Conservation (phyloP, 2,888 invertebrate genomes). For the Eupithecia exiguata region DNA sequence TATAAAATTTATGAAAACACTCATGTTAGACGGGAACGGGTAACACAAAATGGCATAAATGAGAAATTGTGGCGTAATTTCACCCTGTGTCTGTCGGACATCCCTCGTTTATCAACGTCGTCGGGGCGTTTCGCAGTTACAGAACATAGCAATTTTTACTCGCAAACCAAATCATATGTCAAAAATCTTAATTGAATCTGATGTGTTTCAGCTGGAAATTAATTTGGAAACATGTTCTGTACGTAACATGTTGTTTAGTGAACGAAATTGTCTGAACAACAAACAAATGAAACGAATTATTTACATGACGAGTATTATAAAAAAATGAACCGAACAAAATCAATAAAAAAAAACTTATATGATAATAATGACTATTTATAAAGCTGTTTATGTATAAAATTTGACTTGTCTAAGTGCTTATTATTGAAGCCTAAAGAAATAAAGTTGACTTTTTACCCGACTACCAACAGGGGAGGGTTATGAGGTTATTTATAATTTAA, state of each 20-base stretch:
- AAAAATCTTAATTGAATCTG: slow-evolving; percentile 38
- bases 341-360: too few species aligned
- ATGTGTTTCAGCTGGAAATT: slow-evolving; percentile 25
- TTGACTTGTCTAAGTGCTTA: too few species aligned
- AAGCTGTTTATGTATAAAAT: too few species aligned
- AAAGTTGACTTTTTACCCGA: too few species aligned
- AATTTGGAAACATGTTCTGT: neutral
- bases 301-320: neutral
- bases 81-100: slow-evolving; percentile 46
- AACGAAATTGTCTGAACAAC: neutral
- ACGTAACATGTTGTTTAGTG: neutral
- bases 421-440: too few species aligned
- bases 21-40: slow-evolving; percentile 32
- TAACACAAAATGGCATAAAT: slow-evolving; percentile 51
- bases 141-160: slow-evolving; percentile 49
- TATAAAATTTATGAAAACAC: slow-evolving; percentile 26
- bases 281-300: neutral
- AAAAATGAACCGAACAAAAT: too few species aligned
- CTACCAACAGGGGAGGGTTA: too few species aligned
- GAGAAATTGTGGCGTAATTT: slow-evolving; percentile 58
- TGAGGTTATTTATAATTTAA: too few species aligned
- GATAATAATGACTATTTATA: too few species aligned
- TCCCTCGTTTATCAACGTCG: slow-evolving; percentile 62
- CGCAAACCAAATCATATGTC: slow-evolving; percentile 45
- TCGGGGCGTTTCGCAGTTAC: slow-evolving; percentile 49